Conservation (phyloP, 2,888 invertebrate genomes). For the Brachyptera risi region DNA sequence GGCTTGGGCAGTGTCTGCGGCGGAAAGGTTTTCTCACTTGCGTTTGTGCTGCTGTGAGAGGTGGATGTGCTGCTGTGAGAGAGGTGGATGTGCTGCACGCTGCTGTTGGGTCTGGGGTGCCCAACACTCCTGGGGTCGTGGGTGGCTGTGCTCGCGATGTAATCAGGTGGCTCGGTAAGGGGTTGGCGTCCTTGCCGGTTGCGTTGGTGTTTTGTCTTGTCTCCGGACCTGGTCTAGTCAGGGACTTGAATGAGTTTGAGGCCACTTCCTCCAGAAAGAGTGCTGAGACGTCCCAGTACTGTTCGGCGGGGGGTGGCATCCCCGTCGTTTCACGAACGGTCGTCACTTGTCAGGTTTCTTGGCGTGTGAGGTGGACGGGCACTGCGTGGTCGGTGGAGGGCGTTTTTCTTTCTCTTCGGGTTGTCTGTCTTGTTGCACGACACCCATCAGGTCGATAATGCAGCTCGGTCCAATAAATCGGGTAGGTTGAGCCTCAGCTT, state of each 20-base stretch:
- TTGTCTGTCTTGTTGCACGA: not conserved
- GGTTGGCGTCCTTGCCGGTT: not conserved
- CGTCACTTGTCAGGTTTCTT: not conserved
- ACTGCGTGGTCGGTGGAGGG: not conserved
- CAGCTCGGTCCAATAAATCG: not conserved
- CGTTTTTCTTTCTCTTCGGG: not conserved
- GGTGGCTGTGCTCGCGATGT: not conserved
- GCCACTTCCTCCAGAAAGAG: not conserved
- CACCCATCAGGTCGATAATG: not conserved
- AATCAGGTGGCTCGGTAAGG: not conserved
- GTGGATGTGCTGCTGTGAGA: not conserved
- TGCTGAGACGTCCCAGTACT: not conserved
- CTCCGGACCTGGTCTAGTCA: not conserved
- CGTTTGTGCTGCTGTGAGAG: too few species aligned
- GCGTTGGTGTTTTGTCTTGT: not conserved
- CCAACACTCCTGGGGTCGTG: not conserved
- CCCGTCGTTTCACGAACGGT: not conserved
- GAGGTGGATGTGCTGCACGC: not conserved
- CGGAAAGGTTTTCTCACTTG: not conserved
- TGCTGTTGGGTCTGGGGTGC: not conserved
- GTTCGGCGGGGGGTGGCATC: not conserved
- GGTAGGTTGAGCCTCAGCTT: not conserved
- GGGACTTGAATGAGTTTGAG: not conserved
- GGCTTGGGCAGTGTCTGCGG: not conserved
- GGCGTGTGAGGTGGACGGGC: not conserved